These are phyloP conservation scores for Ceratina calcarata DNA, from an alignment of 1,140 invertebrate species.

Conservation along the genomic window DNA sequence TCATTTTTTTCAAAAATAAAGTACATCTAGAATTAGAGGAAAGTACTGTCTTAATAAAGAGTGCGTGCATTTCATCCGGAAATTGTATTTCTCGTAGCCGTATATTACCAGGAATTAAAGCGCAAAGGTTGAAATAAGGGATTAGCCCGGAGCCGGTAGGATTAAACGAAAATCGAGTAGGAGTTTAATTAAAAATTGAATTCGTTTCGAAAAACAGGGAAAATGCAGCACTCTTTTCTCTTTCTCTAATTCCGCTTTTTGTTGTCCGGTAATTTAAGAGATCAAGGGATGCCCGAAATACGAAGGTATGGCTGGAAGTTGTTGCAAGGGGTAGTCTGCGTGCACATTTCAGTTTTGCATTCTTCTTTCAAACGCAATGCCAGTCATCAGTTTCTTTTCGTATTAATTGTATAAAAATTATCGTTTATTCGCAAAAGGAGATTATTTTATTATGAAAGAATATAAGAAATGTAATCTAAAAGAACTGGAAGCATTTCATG, in stretches of 20 bases:
- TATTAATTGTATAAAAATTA: too few species aligned
- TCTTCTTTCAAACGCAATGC: conserved; percentile 33
- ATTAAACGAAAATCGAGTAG: background rate
- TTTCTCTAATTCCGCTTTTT: background rate
- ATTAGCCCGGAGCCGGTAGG: background rate
- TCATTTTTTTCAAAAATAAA: too few species aligned
- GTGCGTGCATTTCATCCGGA: background rate
- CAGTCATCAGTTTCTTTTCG: conserved; percentile 52
- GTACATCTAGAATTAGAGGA: too few species aligned
- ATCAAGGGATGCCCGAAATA: conserved; percentile 10
- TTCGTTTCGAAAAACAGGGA: background rate
- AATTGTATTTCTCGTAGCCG: background rate
- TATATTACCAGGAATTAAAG: background rate
- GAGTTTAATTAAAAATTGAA: conserved; percentile 2
- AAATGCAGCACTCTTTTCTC: background rate
- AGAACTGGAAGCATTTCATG: too few species aligned
- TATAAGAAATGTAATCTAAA: too few species aligned
- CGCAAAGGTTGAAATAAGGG: background rate
- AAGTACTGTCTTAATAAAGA: too few species aligned
- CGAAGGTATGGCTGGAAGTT: conserved; percentile 26
- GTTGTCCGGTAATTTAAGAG: conserved; percentile 16
- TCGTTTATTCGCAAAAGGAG: too few species aligned
- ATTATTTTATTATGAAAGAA: too few species aligned
- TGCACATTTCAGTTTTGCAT: conserved; percentile 49
- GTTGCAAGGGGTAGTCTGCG: conserved; percentile 38